Evolutionary conservation across 1,140 invertebrate genomes (phyloP).

Genomic region (Pseudomyrmex pallidus): DNA sequence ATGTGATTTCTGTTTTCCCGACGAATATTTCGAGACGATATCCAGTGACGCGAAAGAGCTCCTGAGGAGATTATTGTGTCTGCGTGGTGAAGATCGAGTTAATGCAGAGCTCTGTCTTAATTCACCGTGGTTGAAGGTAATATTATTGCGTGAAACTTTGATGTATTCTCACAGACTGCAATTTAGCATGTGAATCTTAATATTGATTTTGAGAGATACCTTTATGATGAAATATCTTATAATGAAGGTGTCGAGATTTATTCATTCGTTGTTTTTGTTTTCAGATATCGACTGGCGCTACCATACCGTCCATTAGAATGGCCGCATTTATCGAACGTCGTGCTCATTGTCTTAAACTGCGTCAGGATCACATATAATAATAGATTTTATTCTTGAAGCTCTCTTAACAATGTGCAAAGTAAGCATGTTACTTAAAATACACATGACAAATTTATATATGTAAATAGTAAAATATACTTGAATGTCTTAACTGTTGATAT

Average conservation of each 20-base stretch:
- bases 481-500: conserved; percentile 36
- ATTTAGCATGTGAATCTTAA: background rate
- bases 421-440: conserved; percentile 52
- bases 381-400: conserved; percentile 79
- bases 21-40: conserved; percentile 91
- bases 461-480: conserved; percentile 54
- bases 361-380: conserved; percentile 80
- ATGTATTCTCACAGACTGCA: background rate
- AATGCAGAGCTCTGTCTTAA: conserved; percentile 86
- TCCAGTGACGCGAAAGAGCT: conserved; percentile 90
- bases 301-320: conserved; percentile 82
- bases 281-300: conserved; percentile 81
- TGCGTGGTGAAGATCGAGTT: conserved; percentile 86
- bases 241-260: conserved; percentile 6
- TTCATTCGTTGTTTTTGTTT: conserved; percentile 18
- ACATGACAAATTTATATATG: conserved; percentile 35
- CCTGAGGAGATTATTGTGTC: conserved; percentile 88
- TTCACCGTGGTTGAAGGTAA: conserved; percentile 87
- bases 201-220: no score
- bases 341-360: conserved; percentile 81
- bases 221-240: background rate
- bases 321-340: conserved; percentile 83
- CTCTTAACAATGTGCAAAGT: conserved; percentile 19
- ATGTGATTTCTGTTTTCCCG: conserved; percentile 93
- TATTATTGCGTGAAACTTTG: background rate